Evolutionary conservation across 2,797 vertebrate genomes (phyloP).

Genomic region (Spheniscus humboldti): DNA sequence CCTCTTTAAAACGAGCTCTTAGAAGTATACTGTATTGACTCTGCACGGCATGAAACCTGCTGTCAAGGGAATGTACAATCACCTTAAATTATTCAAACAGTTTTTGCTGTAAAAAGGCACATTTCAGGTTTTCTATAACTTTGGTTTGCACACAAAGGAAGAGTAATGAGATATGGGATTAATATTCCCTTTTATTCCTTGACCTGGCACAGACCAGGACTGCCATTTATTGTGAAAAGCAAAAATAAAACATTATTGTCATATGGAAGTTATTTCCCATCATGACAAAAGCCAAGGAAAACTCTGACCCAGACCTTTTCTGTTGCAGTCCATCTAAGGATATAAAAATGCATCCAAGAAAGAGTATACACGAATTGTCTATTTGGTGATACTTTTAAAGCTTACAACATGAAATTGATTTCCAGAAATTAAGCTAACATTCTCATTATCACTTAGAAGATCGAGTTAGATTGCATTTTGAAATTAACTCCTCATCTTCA

Average conservation of each 20-base stretch:
- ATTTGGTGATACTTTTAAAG: not conserved
- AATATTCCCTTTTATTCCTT: not conserved
- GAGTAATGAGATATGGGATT: not conserved
- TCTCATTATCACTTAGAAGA: not conserved
- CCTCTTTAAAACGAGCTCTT: not conserved
- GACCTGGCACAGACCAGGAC: not conserved
- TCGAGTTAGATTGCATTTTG: not conserved
- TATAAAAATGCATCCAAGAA: not conserved
- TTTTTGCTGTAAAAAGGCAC: not conserved
- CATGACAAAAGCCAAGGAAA: not conserved
- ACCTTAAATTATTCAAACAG: not conserved
- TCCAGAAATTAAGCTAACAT: not conserved
- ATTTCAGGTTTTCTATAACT: not conserved
- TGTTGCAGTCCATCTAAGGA: not conserved
- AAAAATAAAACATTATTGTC: not conserved
- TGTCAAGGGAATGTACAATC: not conserved
- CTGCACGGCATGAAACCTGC: not conserved
- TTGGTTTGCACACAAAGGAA: not conserved
- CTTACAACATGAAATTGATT: not conserved
- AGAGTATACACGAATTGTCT: not conserved
- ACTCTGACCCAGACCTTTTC: not conserved
- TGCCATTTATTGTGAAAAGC: not conserved
- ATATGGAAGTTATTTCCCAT: not conserved
- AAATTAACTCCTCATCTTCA: not conserved
- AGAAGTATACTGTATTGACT: not conserved